These are phyloP conservation scores for Cichladusa arquata DNA, from an alignment of 2,113 vertebrate species.

Conservation along the genomic window DNA sequence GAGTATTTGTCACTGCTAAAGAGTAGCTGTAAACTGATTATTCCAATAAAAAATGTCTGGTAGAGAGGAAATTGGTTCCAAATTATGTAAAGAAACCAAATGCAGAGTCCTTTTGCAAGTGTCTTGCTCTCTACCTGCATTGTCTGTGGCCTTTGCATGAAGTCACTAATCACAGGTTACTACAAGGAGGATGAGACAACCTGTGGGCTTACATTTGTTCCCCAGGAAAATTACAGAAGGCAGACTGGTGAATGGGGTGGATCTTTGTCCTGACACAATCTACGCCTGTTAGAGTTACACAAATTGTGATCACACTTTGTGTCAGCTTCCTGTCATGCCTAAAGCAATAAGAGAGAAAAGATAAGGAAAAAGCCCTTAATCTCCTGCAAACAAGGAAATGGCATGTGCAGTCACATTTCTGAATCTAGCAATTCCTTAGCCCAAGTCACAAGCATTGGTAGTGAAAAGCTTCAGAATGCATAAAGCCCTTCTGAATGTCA, in stretches of 20 bases:
- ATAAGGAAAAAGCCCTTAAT: not conserved
- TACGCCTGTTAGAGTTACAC: not conserved
- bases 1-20: not conserved
- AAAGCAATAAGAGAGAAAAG: not conserved
- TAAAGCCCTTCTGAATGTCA: not conserved
- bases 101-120: not conserved
- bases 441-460: not conserved
- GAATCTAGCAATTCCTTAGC: not conserved
- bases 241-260: not conserved
- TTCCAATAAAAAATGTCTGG: not conserved
- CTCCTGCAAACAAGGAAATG: not conserved
- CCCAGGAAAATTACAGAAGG: not conserved
- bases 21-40: not conserved
- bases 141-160: not conserved
- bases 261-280: not conserved
- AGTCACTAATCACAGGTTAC: not conserved
- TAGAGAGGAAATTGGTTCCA: not conserved
- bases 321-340: not conserved
- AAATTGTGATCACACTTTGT: not conserved
- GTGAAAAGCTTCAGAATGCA: not conserved
- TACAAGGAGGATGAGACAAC: not conserved
- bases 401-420: not conserved
- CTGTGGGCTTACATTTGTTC: not conserved
- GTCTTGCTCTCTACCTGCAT: not conserved
- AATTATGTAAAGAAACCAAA: not conserved